Evolutionary conservation across 2,888 invertebrate species (phyloP), one percentile per base, ranked within the genome.

Genomic region (Hermaeophaga mercurialis): DNA sequence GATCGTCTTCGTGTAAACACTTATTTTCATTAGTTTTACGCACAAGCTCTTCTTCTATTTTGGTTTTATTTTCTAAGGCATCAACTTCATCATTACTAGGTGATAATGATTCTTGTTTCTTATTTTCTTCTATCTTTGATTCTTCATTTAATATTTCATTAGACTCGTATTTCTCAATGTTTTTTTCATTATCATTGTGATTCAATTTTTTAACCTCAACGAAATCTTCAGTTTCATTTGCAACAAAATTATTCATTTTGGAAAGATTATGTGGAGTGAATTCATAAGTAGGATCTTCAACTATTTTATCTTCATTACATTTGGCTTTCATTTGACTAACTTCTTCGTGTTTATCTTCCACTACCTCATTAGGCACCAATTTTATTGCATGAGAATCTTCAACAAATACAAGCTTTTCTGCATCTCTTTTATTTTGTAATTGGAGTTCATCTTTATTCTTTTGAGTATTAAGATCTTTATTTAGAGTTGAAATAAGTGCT

Each of bases 351-450:
- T n/a, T n/a, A n/a, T n/a, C n/a, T n/a, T n/a, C n/a, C n/a, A n/a
- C n/a, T n/a, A n/a, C 28, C 24, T 24, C 5, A 38, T 6, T 15
- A 17, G 48, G 28, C 14, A 38, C 26, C 17, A 17, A 39, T 3
- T 26, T 15, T 48, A 48, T 6, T 11, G 38, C 48, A 38, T 48
- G 38, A n/a, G 34, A 18, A 24, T 48, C 38, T 26, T 48, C 48
- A 38, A 48, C 26, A 48, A 38, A 48, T 39, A 12, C 38, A 58
- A 61, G 61, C 54, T 46, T 58, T 56, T 63, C 50, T 19, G 58
- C n/a, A n/a, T 58, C 56, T 64, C 54, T n/a, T 34, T 31, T 18
- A 9, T n/a, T 4, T 41, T 24, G 11, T 41, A 24, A n/a, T n/a
- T n/a, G n/a, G n/a, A n/a, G n/a, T 22, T 41, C 41, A 1, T 24